A percentile compares a stretch with the other conserved stretches of the same genome.
phyloP scores from a whole-genome alignment of 2,888 invertebrate genomes.

The Phragmatobia fuliginosa region DNA sequence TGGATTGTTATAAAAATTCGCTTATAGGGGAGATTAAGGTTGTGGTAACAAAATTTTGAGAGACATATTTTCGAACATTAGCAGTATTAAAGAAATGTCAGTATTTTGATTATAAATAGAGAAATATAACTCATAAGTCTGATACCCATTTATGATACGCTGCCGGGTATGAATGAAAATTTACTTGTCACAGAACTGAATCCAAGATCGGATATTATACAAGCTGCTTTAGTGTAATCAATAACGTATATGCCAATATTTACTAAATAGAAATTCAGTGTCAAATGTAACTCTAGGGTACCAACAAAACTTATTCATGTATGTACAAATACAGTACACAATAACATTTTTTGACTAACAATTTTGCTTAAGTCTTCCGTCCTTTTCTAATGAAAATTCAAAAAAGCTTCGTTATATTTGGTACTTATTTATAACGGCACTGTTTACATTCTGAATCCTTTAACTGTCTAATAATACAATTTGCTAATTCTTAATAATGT shows the following conservation, averaged over 20 bases:
- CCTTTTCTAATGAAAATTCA: conserved; percentile 73
- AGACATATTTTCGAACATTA: conserved; percentile 84
- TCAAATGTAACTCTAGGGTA: conserved; percentile 83
- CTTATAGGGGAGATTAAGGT: conserved; percentile 82
- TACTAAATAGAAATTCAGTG: conserved; percentile 73
- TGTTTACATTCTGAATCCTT: conserved; percentile 51
- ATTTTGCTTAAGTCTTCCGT: conserved; percentile 84
- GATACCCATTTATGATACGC: conserved; percentile 70
- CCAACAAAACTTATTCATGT: conserved; percentile 70
- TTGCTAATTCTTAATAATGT: conserved; percentile 53
- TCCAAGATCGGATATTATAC: conserved; percentile 62
- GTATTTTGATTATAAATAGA: conserved; percentile 77
- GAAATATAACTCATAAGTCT: conserved; percentile 73
- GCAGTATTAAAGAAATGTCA: conserved; percentile 76
- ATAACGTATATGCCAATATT: conserved; percentile 66
- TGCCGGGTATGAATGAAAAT: conserved; percentile 49
- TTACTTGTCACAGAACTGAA: conserved; percentile 63
- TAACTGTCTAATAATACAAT: conserved; percentile 62
- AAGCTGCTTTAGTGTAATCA: conserved; percentile 62
- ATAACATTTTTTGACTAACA: conserved; percentile 66
- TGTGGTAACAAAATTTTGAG: conserved; percentile 83
- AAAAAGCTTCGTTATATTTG: conserved; percentile 52
- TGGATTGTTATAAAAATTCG: conserved; percentile 79
- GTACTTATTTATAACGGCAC: conserved; percentile 48
- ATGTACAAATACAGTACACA: conserved; percentile 65